Percentiles rank a stretch among this genome's conserved stretches.
Conservation (phyloP, 1,140 invertebrate species). For the Vollenhovia emeryi region DNA sequence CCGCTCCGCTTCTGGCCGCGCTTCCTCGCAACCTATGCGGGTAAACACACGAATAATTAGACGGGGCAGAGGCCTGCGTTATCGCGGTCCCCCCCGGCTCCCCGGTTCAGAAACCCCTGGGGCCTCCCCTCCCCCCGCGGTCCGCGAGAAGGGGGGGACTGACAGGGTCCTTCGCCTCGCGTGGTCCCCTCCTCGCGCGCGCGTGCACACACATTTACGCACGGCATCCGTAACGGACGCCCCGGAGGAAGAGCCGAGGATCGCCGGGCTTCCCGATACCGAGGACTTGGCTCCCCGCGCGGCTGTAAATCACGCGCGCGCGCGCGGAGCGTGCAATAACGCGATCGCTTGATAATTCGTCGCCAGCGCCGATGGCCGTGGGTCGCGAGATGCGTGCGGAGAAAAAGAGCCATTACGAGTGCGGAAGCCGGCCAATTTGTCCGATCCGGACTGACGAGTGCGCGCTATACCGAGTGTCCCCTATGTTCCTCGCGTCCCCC, state of each 20-base stretch:
- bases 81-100: conserved; percentile 67
- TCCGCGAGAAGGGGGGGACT: conserved; percentile 46
- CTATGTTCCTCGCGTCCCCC: too few relatives aligned
- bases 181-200: not conserved
- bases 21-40: conserved; percentile 74
- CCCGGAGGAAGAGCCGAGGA: not conserved
- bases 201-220: not conserved
- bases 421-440: conserved; percentile 41
- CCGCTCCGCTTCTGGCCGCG: conserved; percentile 24
- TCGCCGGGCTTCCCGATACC: not conserved
- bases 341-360: not conserved
- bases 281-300: not conserved
- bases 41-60: conserved; percentile 82
- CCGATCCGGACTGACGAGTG: conserved; percentile 39
- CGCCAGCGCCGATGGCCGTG: not conserved
- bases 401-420: conserved; percentile 5
- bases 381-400: not conserved
- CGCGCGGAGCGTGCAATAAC: not conserved
- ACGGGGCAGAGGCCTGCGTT: conserved; percentile 72
- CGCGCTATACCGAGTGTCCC: conserved; percentile 16
- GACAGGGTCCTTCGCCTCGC: not conserved
- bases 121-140: conserved; percentile 5
- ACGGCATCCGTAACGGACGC: not conserved
- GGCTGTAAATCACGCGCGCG: not conserved
- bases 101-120: conserved; percentile 57